Percentiles rank a stretch among this genome's conserved stretches.
phyloP scores from a whole-genome alignment of 2,888 invertebrate genomes.

The Pinctada fucata region DNA sequence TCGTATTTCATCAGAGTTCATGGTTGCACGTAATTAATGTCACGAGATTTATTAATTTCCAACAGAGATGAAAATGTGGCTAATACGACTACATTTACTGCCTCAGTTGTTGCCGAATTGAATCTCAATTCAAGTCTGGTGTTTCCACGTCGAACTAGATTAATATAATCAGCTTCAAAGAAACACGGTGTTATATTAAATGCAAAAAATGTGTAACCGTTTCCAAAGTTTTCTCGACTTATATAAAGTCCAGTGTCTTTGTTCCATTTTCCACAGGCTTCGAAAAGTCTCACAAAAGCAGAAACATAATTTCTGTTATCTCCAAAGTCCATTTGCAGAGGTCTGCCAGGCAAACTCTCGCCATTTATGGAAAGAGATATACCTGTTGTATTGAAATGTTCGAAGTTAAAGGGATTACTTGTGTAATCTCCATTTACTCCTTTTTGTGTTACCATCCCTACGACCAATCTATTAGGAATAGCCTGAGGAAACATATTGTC shows the following conservation, averaged over 20 bases:
- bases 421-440: slow-evolving; percentile 29
- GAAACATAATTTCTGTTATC: not conserved
- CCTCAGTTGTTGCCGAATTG: not conserved
- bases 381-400: not conserved
- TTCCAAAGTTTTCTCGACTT: slow-evolving; percentile 2
- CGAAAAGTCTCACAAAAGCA: slow-evolving; percentile 9
- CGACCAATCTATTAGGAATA: slow-evolving; percentile 11
- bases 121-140: slow-evolving; percentile 28
- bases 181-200: slow-evolving; percentile 10
- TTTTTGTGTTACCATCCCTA: slow-evolving; percentile 19
- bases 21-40: slow-evolving; percentile 18
- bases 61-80: slow-evolving; percentile 3
- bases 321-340: not conserved
- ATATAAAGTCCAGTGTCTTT: slow-evolving; percentile 13
- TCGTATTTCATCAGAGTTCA: slow-evolving; percentile 16
- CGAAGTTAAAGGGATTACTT: slow-evolving; percentile 20
- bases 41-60: not conserved
- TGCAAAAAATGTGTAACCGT: slow-evolving; percentile 1
- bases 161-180: slow-evolving; percentile 12
- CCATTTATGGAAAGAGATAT: slow-evolving; percentile 18
- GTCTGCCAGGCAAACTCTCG: slow-evolving; percentile 19
- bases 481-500: not conserved
- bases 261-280: not conserved
- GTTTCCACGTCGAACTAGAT: slow-evolving; percentile 21
- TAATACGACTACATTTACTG: not conserved